Evolutionary conservation across 2,888 invertebrate genomes (phyloP), one percentile per base, ranked within the genome.

Genomic region (Drosophila hawaiiensis): DNA sequence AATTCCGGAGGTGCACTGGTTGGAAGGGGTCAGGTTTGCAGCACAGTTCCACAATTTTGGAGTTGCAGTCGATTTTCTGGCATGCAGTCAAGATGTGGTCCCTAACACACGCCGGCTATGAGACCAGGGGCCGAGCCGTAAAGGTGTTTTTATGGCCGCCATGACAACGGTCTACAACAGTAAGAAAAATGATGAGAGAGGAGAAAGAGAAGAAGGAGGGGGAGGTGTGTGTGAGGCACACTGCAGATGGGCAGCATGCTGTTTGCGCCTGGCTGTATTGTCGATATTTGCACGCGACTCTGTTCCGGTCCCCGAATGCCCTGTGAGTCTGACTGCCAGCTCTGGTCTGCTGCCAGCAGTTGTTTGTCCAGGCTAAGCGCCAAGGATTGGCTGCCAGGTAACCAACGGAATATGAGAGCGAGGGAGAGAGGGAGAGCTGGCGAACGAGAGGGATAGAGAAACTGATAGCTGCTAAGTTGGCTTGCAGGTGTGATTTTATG

Each of bases 401-500:
- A 89, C 82, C 52, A 35, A 49, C 31, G 9, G 37, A n/a, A n/a
- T 10, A n/a, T 9, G 22, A 33, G 16, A 35, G 22, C 49, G n/a
- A 31, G 22, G 33, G 31, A 61, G 25, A 25, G 35, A 31, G 25
- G n/a, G 22, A 28, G n/a, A 28, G 28, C 9, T 14, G n/a, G 47
- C 29, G 35, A 22, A 28, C 25, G 55, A 53, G 25, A 12, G 53
- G 9, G 62, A 35, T 55, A 29, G 68, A 50, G 61, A 52, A 68
- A 68, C 28, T 74, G 86, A 76, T 77, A 80, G 77, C 84, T 83
- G 90, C 89, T 88, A 90, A 84, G 90, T 90, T 90, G 84, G 87
- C 90, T 86, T 87, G 83, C 91, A 91, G 91, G 92, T 92, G 92
- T 87, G 90, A 91, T 91, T 91, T 90, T 89, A 86, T 92, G 91